phyloP scores from a whole-genome alignment of 2,797 vertebrate species.

The Cirrhinus molitorella region DNA sequence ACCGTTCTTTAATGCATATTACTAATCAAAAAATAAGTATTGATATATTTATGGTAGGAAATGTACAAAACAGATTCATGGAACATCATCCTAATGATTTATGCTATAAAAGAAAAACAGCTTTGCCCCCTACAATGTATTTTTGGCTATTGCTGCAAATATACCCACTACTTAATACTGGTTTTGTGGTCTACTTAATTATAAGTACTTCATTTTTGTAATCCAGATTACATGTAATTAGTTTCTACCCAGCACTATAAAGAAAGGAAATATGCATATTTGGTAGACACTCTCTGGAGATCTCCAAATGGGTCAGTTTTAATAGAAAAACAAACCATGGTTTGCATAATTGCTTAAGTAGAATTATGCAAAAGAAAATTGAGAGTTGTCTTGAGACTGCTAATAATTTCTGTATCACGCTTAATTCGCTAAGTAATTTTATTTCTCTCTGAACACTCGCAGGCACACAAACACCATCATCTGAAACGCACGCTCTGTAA shows the following conservation, averaged over 20 bases:
- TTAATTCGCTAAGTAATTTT: not conserved
- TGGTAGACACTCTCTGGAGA: not conserved
- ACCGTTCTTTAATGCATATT: too few species aligned
- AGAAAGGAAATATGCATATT: not conserved
- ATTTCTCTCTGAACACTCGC: constrained; percentile 31
- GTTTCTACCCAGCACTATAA: not conserved
- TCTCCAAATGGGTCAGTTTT: not conserved
- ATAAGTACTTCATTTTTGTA: too few species aligned
- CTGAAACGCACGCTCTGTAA: constrained; percentile 38
- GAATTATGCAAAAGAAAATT: not conserved
- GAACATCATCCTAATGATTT: too few species aligned
- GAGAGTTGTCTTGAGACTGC: not conserved
- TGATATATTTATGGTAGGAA: too few species aligned
- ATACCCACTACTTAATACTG: too few species aligned
- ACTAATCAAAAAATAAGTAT: too few species aligned
- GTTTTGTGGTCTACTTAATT: too few species aligned
- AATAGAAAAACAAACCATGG: not conserved
- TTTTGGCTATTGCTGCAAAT: too few species aligned
- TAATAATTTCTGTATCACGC: not conserved
- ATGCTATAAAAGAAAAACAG: too few species aligned
- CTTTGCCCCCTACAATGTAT: too few species aligned
- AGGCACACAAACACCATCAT: constrained; percentile 42
- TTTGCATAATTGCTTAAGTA: not conserved
- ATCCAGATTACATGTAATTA: not conserved
- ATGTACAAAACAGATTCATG: too few species aligned